These are phyloP conservation scores for Drosophila barbarae DNA, from an alignment of 2,888 invertebrate genomes.

Conservation along the genomic window DNA sequence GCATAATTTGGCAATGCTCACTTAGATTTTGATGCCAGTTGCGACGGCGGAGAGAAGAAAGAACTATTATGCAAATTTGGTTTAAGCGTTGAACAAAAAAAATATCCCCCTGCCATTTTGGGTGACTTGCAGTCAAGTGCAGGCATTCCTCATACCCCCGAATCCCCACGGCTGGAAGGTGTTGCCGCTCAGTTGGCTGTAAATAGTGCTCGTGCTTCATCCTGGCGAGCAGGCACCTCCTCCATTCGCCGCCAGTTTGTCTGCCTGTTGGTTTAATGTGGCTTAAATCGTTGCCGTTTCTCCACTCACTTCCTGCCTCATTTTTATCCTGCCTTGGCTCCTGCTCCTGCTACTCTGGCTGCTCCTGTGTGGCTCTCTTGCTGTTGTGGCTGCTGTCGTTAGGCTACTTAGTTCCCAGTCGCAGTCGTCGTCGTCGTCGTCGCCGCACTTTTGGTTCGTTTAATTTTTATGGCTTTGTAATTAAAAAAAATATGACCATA, in stretches of 20 bases:
- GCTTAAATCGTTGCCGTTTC: conserved; percentile 59
- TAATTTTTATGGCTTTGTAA: conserved; percentile 60
- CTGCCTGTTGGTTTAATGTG: conserved; percentile 51
- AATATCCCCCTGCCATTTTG: conserved; percentile 25
- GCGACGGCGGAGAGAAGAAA: conserved; percentile 13
- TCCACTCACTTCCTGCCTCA: conserved; percentile 17
- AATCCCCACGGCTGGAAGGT: conserved; percentile 20
- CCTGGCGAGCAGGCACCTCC: conserved; percentile 12
- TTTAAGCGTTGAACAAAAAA: conserved; percentile 47
- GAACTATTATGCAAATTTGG: conserved; percentile 62
- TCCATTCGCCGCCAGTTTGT: conserved; percentile 29
- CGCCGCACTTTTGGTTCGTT: conserved; percentile 50
- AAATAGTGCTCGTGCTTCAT: conserved; percentile 37
- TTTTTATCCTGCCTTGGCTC: conserved; percentile 26
- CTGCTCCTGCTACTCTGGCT: conserved; percentile 16
- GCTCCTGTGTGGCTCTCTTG: conserved; percentile 23
- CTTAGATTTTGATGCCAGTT: conserved; percentile 51
- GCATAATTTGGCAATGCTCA: conserved; percentile 69
- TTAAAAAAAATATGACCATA: conserved; percentile 59
- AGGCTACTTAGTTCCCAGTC: conserved; percentile 55
- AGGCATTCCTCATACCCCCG: conserved; percentile 13
- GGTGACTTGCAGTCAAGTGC: conserved; percentile 45
- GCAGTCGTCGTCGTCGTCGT: conserved; percentile 24
- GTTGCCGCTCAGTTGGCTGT: conserved; percentile 59
- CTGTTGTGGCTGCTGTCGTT: conserved; percentile 43